Base-by-base conservation (phyloP, 2,797 vertebrate species). In the Discoglossus pictus region DNA sequence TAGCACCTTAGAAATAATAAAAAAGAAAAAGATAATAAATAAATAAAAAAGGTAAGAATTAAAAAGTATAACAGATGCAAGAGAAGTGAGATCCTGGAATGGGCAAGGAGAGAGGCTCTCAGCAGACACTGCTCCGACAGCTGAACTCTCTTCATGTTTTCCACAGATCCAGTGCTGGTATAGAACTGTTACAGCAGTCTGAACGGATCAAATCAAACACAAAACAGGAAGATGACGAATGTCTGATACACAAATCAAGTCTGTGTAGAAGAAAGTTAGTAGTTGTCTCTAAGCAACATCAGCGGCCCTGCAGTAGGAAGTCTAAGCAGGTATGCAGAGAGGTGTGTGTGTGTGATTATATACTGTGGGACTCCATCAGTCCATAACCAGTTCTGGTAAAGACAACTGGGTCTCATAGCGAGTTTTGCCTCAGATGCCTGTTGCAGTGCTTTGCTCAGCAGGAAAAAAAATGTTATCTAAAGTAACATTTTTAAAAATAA, bases 131-230 rank as follows among this genome's bases (percentile, higher is more conserved):
- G 60, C 9, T 63, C n/a, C 20, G 34, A 50, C 42, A 48, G 63
- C 34, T 24, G 63, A 52, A 35, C 51, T 63, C 56, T 34, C 35
- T 21, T 54, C 48, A 7, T 20, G 35, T 17, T 48, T 18, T 39
- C 61, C 61, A 36, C 42, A 35, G 35, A 59, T 64, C 59, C 59
- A 31, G 38, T 61, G 58, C 48, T 47, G 48, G 58, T 60, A 50
- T 51, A 44, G 54, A 67, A 34, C 25, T 13, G 34, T 39, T 39
- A 25, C 10, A 55, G 23, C 65, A 56, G 27, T 17, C 63, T 38
- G 40, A 61, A 39, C 36, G 24, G 44, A 52, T 40, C 65, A 59
- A 43, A 7, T 18, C 23, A 50, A 48, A 24, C 17, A 18, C 12
- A 48, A 24, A 13, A 39, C 7, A 23, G 27, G 24, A 44, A 35